Evolutionary conservation across 2,888 invertebrate genomes (phyloP), one percentile per base, ranked within the genome.

Genomic region (Lomographa bimaculata): DNA sequence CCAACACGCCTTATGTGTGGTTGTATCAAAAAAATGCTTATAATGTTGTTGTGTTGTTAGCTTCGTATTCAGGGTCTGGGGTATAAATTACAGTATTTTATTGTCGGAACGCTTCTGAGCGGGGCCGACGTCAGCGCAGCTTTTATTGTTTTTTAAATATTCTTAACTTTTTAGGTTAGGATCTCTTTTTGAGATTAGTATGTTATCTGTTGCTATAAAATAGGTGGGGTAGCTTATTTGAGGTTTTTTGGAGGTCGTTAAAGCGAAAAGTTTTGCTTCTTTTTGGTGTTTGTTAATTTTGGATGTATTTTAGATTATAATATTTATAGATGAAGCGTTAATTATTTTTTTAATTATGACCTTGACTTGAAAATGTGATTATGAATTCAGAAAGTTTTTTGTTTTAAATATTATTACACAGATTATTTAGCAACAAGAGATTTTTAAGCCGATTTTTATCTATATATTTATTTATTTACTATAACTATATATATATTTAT

Each of bases 111-210:
- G 76, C 78, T 73, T 75, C 77, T 75, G 79, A 76, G 66, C 46
- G 69, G 71, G 67, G 58, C 68, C 75, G 55, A 60, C 67, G 49
- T 54, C 65, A 68, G 69, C 64, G 68, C 55, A 54, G 47, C 71
- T 74, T 81, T 82, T 81, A 82, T 80, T 76, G 82, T 77, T 81
- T 82, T 83, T 82, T 81, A 83, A 83, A 81, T 79, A 79, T 75
- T 71, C 62, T 61, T 57, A 63, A 62, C 27, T 40, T 40, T 39
- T 40, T 40, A 24, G 34, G 24, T 39, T 40, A 42, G 46, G 46
- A 54, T 57, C 58, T 49, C 66, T 74, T 76, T 41, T 71, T 71
- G 71, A 77, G 82, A 82, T 82, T 81, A 82, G 77, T 81, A 79
- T 73, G 82, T 82, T 82, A 82, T 82, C 82, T 67, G 62, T 55